These are phyloP conservation scores for Phoebastria nigripes DNA, from an alignment of 2,797 vertebrate species.

Conservation along the genomic window DNA sequence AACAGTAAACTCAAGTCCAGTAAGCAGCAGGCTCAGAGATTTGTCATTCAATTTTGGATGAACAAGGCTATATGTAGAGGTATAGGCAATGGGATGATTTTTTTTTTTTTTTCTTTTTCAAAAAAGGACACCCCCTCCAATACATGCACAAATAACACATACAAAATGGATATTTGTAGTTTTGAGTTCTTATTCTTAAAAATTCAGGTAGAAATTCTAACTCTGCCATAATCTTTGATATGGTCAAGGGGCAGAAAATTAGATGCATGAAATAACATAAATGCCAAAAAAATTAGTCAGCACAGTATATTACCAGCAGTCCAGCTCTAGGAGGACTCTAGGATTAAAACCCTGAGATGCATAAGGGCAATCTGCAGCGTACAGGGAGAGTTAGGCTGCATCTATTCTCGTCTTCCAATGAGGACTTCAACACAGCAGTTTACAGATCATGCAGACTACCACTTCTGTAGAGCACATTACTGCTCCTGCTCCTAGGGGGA, in stretches of 20 bases:
- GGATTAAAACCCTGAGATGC: background rate
- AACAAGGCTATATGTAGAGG: background rate
- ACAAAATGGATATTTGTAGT: background rate
- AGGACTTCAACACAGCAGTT: background rate
- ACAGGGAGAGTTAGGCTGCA: background rate
- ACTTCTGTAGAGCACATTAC: background rate
- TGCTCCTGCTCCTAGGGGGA: background rate
- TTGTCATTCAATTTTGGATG: background rate
- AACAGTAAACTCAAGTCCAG: background rate
- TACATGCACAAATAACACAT: background rate
- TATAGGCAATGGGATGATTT: background rate
- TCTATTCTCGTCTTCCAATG: fast-evolving
- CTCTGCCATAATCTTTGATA: background rate
- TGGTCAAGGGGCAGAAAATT: background rate
- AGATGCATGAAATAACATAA: background rate
- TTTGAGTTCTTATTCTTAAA: background rate
- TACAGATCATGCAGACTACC: background rate
- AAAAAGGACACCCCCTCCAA: background rate
- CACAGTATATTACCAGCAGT: background rate
- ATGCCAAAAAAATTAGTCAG: background rate
- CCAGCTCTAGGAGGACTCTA: background rate
- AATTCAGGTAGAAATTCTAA: background rate
- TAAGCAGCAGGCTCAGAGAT: background rate
- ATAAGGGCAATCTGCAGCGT: background rate
- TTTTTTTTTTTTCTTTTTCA: too few relatives aligned